Base-by-base conservation (phyloP, 2,797 vertebrate genomes). In the Semaprochilodus insignis region DNA sequence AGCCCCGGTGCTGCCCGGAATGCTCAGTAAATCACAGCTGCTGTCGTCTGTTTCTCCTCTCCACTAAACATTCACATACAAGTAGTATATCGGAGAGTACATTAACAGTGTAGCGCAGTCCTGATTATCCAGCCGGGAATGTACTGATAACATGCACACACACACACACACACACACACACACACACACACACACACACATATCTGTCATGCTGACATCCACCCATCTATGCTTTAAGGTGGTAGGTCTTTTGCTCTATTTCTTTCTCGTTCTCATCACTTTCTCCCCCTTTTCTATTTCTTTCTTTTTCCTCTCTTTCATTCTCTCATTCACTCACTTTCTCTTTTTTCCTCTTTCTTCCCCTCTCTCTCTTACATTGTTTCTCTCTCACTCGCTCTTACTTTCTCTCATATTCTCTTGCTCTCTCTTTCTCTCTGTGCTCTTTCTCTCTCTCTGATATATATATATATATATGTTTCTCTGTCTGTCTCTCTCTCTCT, bases 11-110 rank as follows among this genome's bases (percentile, higher is more conserved):
- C 62, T 23, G 23, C 52, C n/a, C 15, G 27, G 65, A 70, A 27
- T 44, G 16, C 65, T 81, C 75, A 51, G 74, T 81, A 80, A 71
- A 77, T 87, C 77, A 74, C 57, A 79, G n/a, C 80, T 72, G 66
- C 34, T 74, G 5, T 57, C 25, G 0, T 17, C 34, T 48, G 34
- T 69, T 80, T 74, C n/a, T 57, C 15, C 62, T 76, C 34, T 48
- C 67, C 77, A 59, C 80, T 72, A 17, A 54, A 57, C 72, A 54
- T 52, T 67, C 36, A 73, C n/a, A 16, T 65, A 65, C 14, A 2
- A 23, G 14, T 63, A 4, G 16, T 15, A 63, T 15, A 63, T 1
- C 16, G 52, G n/a, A 0, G 6, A 13, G 44, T 48, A 48, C 44
- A 13, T 13, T 10, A 10, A 1, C 44, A 48, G 44, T 10, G 1